A percentile compares a stretch with the other conserved stretches of the same genome.
These are phyloP conservation scores for Microcebus ravelobensis DNA, from an alignment of 2,113 vertebrate species.

Conservation along the genomic window DNA sequence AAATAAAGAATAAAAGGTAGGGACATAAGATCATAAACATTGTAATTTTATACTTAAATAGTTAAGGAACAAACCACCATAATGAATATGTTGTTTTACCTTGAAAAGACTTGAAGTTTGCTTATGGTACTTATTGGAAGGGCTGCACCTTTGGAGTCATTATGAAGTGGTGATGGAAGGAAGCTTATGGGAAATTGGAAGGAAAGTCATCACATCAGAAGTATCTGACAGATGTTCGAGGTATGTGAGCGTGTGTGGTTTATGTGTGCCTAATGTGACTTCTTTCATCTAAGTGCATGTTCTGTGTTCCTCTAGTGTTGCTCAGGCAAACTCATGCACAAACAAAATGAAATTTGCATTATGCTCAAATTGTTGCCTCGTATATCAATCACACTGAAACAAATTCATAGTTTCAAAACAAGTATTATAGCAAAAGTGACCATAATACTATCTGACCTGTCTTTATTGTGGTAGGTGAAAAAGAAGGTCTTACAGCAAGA, in stretches of 20 bases:
- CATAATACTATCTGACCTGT: no score
- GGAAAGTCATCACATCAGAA: neutral
- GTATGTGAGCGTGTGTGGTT: accelerated
- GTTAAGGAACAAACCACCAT: neutral
- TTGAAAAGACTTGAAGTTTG: neutral
- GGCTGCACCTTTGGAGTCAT: neutral
- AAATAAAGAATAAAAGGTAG: neutral
- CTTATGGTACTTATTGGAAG: neutral
- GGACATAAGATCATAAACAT: neutral
- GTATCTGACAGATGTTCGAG: neutral
- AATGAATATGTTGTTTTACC: neutral
- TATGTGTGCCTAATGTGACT: accelerated
- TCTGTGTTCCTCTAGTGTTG: neutral
- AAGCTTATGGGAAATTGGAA: neutral
- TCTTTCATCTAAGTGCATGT: neutral
- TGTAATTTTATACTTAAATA: neutral
- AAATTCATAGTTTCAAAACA: slow-evolving; percentile 16
- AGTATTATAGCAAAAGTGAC: neutral
- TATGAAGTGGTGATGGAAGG: neutral
- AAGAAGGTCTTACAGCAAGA: neutral
- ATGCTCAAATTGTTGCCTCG: neutral
- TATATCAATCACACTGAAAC: neutral
- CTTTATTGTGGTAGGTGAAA: neutral
- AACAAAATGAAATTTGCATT: neutral
- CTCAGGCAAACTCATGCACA: neutral